Base-by-base conservation (phyloP, 2,797 vertebrate species). In the Varecia variegata region DNA sequence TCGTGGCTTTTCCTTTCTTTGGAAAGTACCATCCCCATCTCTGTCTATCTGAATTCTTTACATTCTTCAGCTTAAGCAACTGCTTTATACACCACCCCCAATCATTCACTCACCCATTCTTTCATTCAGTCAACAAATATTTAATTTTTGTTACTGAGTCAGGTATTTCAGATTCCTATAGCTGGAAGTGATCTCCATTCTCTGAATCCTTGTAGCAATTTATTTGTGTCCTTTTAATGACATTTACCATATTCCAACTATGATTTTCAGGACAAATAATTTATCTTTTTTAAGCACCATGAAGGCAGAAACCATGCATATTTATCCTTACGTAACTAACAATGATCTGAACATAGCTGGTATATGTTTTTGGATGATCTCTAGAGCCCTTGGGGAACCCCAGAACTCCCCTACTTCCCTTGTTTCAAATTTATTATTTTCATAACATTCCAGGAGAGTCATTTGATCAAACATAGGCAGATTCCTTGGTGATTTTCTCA, bases 401-500 rank as follows among this genome's bases (percentile, higher is more conserved):
- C 32, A 88, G 50, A 94, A n/a, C 47, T 85, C 82, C 15, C 23
- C 4, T 65, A 71, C 27, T 96, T 82, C 18, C 1, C n/a, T 83
- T 76, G 20, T 76, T 82, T 20, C 56, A 92, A 88, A 77, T 86
- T 81, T 81, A 65, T 74, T 88, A 70, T 82, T 76, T 92, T 40
- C 38, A 58, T 62, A 93, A 68, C 54, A 91, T 54, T 23, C 6
- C 47, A 68, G 12, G 32, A 90, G 60, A 83, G 23, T 96, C 65
- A 93, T 5, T 80, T 21, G 10, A 84, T 62, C 25, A 88, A 90
- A 91, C 20, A 77, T 1, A 80, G 27, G 32, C 35, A 54, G 20
- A 88, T 79, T 73, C 32, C 10, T 83, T 73, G 25, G 7, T 84
- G 50, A 30, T 84, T 95, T 96, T 95, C 32, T 91, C 35, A 83